Conservation (phyloP, 2,888 invertebrate species). For the Eurois occulta region DNA sequence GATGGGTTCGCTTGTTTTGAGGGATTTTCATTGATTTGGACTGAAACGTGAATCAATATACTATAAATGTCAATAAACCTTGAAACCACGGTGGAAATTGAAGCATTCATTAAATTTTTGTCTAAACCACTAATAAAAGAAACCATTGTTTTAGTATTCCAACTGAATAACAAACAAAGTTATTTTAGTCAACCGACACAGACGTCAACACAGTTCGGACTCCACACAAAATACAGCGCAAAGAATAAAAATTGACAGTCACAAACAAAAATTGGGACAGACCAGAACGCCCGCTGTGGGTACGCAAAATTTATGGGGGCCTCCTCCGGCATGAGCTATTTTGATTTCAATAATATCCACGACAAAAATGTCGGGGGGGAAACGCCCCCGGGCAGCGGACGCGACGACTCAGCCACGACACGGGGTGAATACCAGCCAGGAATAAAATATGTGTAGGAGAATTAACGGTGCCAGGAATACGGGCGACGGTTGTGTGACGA, state of each 20-base stretch:
- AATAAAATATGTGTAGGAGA: conserved; percentile 66
- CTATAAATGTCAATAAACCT: not conserved
- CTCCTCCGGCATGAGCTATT: conserved; percentile 64
- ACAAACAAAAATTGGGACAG: conserved; percentile 60
- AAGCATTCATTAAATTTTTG: not conserved
- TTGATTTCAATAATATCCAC: conserved; percentile 72
- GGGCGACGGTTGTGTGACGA: conserved; percentile 34
- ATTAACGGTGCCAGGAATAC: conserved; percentile 59
- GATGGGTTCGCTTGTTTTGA: not conserved
- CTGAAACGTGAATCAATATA: not conserved
- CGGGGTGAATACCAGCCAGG: conserved; percentile 54
- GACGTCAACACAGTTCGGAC: conserved; percentile 28
- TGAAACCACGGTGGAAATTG: not conserved
- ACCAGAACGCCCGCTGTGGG: conserved; percentile 61
- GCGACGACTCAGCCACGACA: conserved; percentile 59
- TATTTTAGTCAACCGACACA: conserved; percentile 16
- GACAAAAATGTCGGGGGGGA: conserved; percentile 66
- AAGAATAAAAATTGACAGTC: conserved; percentile 58
- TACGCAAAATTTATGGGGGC: conserved; percentile 67
- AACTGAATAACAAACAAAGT: not conserved
- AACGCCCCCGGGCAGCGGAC: conserved; percentile 59
- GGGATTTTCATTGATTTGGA: not conserved
- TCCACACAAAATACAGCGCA: conserved; percentile 25
- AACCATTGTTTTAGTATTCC: not conserved
- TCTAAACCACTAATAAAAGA: not conserved